Conservation (phyloP, 2,888 invertebrate species). For the Sceliomorpha sp. region DNA sequence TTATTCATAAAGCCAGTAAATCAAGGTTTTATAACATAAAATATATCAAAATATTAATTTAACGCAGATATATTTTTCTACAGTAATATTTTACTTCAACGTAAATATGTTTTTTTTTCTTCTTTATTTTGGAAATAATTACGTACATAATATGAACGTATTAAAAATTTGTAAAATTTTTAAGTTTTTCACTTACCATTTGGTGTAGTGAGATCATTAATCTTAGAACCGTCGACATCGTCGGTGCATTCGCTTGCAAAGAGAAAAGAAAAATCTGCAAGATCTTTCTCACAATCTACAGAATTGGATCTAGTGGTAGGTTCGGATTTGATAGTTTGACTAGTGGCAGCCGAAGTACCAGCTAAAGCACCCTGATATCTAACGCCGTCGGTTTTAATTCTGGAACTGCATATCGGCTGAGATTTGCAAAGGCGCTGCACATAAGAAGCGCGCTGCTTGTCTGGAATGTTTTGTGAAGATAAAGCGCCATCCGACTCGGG, state of each 20-base stretch:
- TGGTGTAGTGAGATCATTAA: slow-evolving; percentile 69
- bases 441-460: slow-evolving; percentile 50
- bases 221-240: slow-evolving; percentile 59
- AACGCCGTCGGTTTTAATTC: slow-evolving; percentile 24
- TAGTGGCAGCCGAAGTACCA: slow-evolving; percentile 51
- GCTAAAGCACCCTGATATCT: slow-evolving; percentile 35
- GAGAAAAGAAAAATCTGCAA: slow-evolving; percentile 57
- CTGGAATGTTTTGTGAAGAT: slow-evolving; percentile 59
- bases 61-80: no score
- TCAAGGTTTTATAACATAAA: no score
- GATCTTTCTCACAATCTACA: slow-evolving; percentile 70
- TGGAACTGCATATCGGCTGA: slow-evolving; percentile 44
- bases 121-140: no score
- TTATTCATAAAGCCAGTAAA: no score
- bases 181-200: no score
- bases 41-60: no score
- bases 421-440: slow-evolving; percentile 50
- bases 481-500: slow-evolving; percentile 62
- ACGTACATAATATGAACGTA: no score
- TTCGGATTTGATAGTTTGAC: slow-evolving; percentile 67
- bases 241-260: slow-evolving; percentile 32
- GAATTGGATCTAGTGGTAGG: slow-evolving; percentile 73
- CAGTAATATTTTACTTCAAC: no score
- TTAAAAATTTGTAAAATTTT: no score
- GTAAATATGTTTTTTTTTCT: no score